Base-by-base conservation (phyloP, 2,797 vertebrate species). In the Crax fasciolata region DNA sequence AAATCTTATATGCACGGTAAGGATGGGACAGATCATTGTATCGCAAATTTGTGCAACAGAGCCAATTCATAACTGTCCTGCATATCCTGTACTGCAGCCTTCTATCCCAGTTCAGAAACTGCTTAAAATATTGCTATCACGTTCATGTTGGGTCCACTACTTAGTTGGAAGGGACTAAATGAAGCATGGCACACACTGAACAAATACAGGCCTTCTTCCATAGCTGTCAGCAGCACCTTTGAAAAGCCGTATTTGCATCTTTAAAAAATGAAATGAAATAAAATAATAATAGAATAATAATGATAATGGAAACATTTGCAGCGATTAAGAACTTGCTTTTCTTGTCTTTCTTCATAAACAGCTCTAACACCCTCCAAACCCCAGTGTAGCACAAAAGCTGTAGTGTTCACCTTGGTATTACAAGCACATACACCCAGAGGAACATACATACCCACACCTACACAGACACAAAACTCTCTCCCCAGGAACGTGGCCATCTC, bases 311-410 rank as follows among this genome's bases (percentile, higher is more conserved):
- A 79, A 8, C 4, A 17, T 49, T 66, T 63, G 54, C 32, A 71
- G 30, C 24, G 15, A 75, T 7, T 24, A 67, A 74, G 28, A 61
- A 58, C 4, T 30, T 49, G 9, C 4, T 79, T 79, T 92, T 68
- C 49, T 89, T 71, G 57, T 43, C 27, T 91, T 79, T 83, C 51
- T 68, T 72, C 59, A 75, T 35, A 81, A 95, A 71, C 43, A 75
- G 35, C 14, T 93, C 35, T 43, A 85, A 46, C 51, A 49, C 24
- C 4, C 46, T 84, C 61, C 61, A 61, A 35, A 20, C 63, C 7
- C 10, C 75, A 79, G 38, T 15, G n/a, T 3, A 71, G 27, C 63
- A 80, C 38, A 66, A 66, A 88, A 71, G 4, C 27, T 35, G n/a
- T 1, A 38, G 17, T 44, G n/a, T 44, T 91, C 52, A 51, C 39